phyloP scores from a whole-genome alignment of 2,113 vertebrate genomes.

The Setophaga kirtlandii region DNA sequence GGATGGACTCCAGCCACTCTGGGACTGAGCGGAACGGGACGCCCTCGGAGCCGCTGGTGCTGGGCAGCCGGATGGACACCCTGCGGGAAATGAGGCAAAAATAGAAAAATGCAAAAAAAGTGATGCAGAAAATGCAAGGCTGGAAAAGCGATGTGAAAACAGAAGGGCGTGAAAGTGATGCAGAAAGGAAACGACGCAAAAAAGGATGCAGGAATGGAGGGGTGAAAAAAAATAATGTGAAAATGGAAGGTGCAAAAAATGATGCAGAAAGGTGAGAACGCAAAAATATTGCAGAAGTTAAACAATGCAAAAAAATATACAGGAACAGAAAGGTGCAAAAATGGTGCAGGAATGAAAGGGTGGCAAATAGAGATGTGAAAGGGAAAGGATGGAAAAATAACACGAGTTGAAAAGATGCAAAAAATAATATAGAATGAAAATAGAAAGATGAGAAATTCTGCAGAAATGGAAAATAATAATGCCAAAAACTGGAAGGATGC shows the following conservation, averaged over 20 bases:
- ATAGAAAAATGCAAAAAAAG: not conserved
- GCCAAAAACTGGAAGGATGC: not conserved
- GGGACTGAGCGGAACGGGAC: constrained; percentile 89
- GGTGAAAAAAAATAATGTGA: rapidly evolving
- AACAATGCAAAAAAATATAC: too few species aligned
- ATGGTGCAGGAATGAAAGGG: not conserved
- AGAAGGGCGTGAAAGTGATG: rapidly evolving
- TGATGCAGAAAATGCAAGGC: rapidly evolving
- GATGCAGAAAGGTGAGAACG: too few species aligned
- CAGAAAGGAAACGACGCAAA: rapidly evolving
- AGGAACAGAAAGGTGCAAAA: not conserved
- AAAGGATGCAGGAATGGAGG: rapidly evolving
- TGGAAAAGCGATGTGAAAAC: rapidly evolving
- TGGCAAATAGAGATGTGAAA: not conserved
- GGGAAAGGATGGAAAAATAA: not conserved
- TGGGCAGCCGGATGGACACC: constrained; percentile 94
- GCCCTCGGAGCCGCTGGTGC: constrained; percentile 90
- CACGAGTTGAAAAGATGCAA: not conserved
- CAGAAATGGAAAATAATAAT: not conserved
- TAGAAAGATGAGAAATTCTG: not conserved
- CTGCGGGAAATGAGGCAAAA: constrained; percentile 7
- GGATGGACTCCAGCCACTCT: constrained; percentile 96
- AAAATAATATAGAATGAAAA: not conserved
- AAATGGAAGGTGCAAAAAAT: not conserved
- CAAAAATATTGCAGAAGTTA: too few species aligned